Evolutionary conservation across 2,113 vertebrate species (phyloP), one percentile per base, ranked within the genome.

Genomic region (Sialia sialis): DNA sequence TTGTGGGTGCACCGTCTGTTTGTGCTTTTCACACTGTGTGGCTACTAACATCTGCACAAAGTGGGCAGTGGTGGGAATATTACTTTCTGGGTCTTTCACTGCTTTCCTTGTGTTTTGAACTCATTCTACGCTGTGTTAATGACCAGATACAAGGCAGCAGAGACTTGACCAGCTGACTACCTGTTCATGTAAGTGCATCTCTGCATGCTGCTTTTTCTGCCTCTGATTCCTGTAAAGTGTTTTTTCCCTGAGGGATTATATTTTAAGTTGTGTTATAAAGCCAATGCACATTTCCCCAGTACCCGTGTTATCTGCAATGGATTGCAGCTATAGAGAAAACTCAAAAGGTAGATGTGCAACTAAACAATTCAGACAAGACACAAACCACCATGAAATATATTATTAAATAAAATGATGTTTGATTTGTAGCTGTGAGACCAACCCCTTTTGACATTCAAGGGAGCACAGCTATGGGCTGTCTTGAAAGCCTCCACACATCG

Each of bases 321-420:
- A 66, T 66, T 95, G 85, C 39, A 67, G 67, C 64, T 74, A 22
- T 13, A 80, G 84, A 77, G 79, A 80, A 90, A 96, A 78, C 58
- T 93, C 90, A 80, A 62, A 94, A 92, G 59, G 55, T 30, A 81
- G 85, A 70, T 41, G 87, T 90, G 82, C 81, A 94, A 74, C 93
- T 80, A 79, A 93, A 90, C 75, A 94, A 87, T 84, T 70, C 75
- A 76, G 84, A 97, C 1, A 75, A 97, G 93, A 87, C 80, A 58
- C 88, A 97, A 89, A 97, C 94, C 23, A 49, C 95, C 93, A 94
- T 6, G 4, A 96, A 97, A 96, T 96, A 97, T 93, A 97, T 98
- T 96, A 97, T 98, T 96, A 96, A 96, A 84, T 91, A 92, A 97
- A 98, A 97, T 94, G 95, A 83, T 94, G 87, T 96, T 97, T 97